A percentile compares a stretch with the other conserved stretches of the same genome.
phyloP scores from a whole-genome alignment of 2,113 vertebrate genomes.

The Nicator chloris region DNA sequence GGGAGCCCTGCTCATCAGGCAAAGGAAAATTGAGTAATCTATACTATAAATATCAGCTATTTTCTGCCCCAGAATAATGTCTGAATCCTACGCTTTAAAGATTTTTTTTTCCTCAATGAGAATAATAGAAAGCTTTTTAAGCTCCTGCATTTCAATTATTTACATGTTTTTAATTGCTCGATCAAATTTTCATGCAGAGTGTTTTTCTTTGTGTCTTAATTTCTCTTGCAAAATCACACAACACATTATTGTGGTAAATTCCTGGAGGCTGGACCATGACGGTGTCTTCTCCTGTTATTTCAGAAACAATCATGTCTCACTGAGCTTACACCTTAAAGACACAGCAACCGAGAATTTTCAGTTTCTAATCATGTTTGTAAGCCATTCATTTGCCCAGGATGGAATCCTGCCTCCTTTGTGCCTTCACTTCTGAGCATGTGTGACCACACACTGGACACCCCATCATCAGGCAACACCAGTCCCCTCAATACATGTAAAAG shows the following conservation, averaged over 20 bases:
- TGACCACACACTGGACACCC: not conserved
- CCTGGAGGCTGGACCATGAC: not conserved
- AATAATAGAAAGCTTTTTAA: not conserved
- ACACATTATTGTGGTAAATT: not conserved
- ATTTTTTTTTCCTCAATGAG: not conserved
- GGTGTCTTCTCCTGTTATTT: not conserved
- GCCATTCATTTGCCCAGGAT: not conserved
- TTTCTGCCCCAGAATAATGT: not conserved
- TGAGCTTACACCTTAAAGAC: not conserved
- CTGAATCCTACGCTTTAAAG: not conserved
- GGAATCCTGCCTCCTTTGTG: not conserved
- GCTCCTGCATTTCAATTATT: conserved; percentile 8
- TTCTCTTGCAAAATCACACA: not conserved
- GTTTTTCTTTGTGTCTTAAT: not conserved
- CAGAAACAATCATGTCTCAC: not conserved
- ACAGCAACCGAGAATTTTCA: not conserved
- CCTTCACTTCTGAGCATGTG: not conserved
- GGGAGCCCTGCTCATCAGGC: conserved; percentile 25
- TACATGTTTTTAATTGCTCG: not conserved
- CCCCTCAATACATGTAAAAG: not conserved
- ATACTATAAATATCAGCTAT: conserved; percentile 9
- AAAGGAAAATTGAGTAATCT: conserved; percentile 36
- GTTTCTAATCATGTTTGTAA: not conserved
- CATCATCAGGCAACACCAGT: not conserved
- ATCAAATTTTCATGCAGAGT: not conserved